Percentiles rank a stretch among this genome's conserved stretches.
These are phyloP conservation scores for Eidolon helvum DNA, from an alignment of 2,113 vertebrate species.

Conservation along the genomic window DNA sequence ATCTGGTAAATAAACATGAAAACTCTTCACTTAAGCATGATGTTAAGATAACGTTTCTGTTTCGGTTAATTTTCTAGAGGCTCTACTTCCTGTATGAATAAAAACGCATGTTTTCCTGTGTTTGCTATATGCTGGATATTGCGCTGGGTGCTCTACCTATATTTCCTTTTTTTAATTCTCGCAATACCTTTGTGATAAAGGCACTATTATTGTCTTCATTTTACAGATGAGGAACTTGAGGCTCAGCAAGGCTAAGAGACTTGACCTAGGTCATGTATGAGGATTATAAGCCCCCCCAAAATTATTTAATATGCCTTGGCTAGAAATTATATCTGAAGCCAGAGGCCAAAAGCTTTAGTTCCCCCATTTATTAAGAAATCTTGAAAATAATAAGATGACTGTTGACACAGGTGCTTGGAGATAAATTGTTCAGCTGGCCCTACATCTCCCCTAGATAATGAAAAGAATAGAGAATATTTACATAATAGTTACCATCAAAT, in stretches of 20 bases:
- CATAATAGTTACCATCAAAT: background rate
- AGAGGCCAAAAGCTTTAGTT: background rate
- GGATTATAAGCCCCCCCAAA: background rate
- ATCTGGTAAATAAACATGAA: background rate
- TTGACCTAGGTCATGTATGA: background rate
- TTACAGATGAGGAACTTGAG: background rate
- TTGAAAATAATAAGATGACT: background rate
- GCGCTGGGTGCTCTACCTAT: background rate
- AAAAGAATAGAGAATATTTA: background rate
- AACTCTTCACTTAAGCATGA: conserved; percentile 5
- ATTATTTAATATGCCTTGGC: background rate
- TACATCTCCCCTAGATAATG: background rate
- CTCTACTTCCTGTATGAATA: background rate
- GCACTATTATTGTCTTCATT: background rate
- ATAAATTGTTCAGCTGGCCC: background rate
- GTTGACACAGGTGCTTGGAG: background rate
- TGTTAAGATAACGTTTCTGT: background rate
- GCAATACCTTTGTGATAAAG: background rate
- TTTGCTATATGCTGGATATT: background rate
- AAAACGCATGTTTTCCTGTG: background rate
- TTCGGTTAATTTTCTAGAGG: conserved; percentile 24
- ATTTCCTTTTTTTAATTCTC: background rate
- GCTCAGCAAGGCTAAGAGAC: background rate
- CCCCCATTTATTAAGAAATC: background rate
- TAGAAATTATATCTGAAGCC: conserved; percentile 31